Conservation (phyloP, 2,797 vertebrate genomes). For the Microctenopoma steveboyesi region DNA sequence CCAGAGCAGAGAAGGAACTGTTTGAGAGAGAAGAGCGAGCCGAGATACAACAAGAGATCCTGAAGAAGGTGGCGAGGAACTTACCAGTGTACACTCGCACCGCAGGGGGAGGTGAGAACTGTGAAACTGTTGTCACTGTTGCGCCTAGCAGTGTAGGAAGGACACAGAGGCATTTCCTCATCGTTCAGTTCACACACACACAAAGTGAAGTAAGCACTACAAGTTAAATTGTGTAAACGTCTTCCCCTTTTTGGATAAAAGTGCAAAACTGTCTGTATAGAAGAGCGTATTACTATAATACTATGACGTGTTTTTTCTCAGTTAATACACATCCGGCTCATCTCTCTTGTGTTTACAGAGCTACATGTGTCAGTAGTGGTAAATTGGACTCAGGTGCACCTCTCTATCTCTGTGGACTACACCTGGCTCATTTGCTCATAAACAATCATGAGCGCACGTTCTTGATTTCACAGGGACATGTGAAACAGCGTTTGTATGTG, state of each 20-base stretch:
- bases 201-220: not conserved
- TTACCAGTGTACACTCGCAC: slow-evolving; percentile 91
- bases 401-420: slow-evolving; percentile 31
- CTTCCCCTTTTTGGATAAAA: slow-evolving; percentile 25
- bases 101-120: slow-evolving; percentile 86
- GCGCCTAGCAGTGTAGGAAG: not conserved
- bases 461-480: slow-evolving; percentile 4
- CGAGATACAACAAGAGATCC: slow-evolving; percentile 90
- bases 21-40: slow-evolving; percentile 92
- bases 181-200: not conserved
- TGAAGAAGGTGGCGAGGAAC: slow-evolving; percentile 89
- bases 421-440: slow-evolving; percentile 3
- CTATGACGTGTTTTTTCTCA: slow-evolving; percentile 3
- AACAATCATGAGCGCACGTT: not conserved
- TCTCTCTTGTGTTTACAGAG: slow-evolving; percentile 35
- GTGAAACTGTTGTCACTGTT: not conserved
- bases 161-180: not conserved
- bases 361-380: not conserved
- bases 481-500: not conserved
- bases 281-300: not conserved
- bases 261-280: not conserved
- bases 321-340: not conserved
- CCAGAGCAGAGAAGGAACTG: slow-evolving; percentile 91
- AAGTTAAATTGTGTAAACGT: not conserved
- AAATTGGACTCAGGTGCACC: slow-evolving; percentile 49